Base-by-base conservation (phyloP, 2,797 vertebrate species). In the Hybognathus amarus region DNA sequence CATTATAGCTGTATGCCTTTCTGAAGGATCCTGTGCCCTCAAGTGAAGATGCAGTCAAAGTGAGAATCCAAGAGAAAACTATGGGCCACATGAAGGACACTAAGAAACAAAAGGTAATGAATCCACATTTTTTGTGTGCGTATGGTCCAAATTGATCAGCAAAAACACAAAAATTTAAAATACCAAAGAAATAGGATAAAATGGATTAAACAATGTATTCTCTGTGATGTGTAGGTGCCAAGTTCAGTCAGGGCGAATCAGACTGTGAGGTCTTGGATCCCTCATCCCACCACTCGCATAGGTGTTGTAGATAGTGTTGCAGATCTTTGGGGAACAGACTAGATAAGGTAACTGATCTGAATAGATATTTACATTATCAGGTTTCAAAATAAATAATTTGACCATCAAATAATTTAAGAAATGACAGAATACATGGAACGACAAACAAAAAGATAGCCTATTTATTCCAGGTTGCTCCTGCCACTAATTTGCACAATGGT, bases 41-140 rank as follows among this genome's bases (percentile, higher is more conserved):
- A n/a, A 68, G 33, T 67, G 90, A 92, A 56, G 77, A 85, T 40
- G 47, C 64, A 0, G 74, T 82, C 12, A 87, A 87, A 87, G 82
- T 87, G 17, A 73, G 59, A 66, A 40, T 68, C 22, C 85, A 86
- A 79, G 89, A 90, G 64, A 90, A 82, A 77, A 82, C 87, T 18
- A 73, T 30, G 27, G 79, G 36, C 38, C 70, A 33, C 47, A 85
- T 33, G n/a, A 86, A 81, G 83, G 36, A 88, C n/a, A 68, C 18
- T 1, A 83, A 86, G 24, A 93, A 88, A 84, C 79, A 87, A 82
- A 90, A 91, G 90, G 94, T 95, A 89, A 33, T 84, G 13, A 17
- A 63, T 77, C 12, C n/a, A 67, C 22, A 76, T 27, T 18, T 1
- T 40, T 30, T 67, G 9, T 74, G 2, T 36, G 50, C 47, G 7